These are phyloP conservation scores for Schizaphis graminum DNA, from an alignment of 2,888 invertebrate genomes.

Conservation along the genomic window DNA sequence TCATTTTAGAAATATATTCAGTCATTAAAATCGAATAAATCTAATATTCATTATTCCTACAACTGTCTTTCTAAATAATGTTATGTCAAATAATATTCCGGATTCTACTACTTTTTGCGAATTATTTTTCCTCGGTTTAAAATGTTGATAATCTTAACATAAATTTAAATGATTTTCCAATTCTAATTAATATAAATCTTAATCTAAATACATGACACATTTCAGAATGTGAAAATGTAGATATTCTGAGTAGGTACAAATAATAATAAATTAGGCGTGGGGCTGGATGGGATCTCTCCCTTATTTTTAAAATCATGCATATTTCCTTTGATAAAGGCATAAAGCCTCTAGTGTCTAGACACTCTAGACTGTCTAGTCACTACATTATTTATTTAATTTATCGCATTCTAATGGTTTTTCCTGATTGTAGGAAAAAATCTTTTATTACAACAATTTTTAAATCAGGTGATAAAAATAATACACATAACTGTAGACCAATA, in stretches of 20 bases:
- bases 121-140: not conserved
- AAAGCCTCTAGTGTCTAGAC: too few relatives aligned
- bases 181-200: not conserved
- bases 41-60: not conserved
- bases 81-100: not conserved
- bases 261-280: not conserved
- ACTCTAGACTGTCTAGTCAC: too few relatives aligned
- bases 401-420: not conserved
- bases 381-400: not conserved
- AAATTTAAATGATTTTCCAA: not conserved
- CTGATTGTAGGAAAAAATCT: not conserved
- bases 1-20: not conserved
- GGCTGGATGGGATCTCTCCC: not conserved
- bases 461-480: not conserved
- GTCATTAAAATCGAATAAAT: not conserved
- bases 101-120: not conserved
- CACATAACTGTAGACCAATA: not conserved
- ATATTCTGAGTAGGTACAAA: not conserved
- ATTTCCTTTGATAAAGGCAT: not conserved
- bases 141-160: not conserved
- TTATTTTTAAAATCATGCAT: not conserved
- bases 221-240: not conserved
- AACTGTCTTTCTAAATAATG: not conserved
- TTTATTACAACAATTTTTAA: not conserved
- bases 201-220: not conserved